Conservation (phyloP, 2,797 vertebrate genomes). For the Prionace glauca region DNA sequence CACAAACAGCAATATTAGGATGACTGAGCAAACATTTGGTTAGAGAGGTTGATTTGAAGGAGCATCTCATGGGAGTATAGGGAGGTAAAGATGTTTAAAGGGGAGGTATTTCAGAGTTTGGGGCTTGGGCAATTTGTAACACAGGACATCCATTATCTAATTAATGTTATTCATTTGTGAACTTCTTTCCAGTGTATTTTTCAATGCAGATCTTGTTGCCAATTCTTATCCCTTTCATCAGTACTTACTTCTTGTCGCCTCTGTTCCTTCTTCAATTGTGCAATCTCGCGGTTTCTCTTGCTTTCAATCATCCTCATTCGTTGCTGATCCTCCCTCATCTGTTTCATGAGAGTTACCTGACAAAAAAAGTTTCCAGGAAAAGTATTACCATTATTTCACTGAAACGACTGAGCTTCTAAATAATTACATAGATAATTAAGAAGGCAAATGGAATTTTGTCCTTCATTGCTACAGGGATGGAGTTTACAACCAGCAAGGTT, state of each 20-base stretch:
- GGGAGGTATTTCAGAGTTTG: background rate
- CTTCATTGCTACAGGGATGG: too few species aligned
- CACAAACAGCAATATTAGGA: background rate
- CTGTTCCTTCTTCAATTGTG: slow-evolving; percentile 94
- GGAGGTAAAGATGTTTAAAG: background rate
- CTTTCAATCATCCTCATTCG: slow-evolving; percentile 81
- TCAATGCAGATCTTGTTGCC: background rate
- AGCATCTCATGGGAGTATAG: background rate
- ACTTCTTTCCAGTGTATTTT: background rate
- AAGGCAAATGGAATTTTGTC: too few species aligned
- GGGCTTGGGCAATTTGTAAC: background rate
- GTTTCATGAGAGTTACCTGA: slow-evolving; percentile 88
- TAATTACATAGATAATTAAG: too few species aligned
- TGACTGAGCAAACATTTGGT: background rate
- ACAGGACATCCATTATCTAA: background rate
- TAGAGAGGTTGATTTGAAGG: background rate
- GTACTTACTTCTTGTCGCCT: slow-evolving; percentile 78
- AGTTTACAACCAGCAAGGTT: too few species aligned
- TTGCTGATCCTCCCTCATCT: slow-evolving; percentile 97
- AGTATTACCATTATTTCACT: background rate
- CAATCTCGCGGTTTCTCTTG: slow-evolving; percentile 88
- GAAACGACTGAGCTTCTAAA: background rate
- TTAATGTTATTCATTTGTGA: background rate
- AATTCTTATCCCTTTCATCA: background rate
- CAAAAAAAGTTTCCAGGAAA: slow-evolving; percentile 9